Evolutionary conservation across 2,888 invertebrate species (phyloP), one percentile per base, ranked within the genome.

Genomic region (Drosophila austrosaltans): DNA sequence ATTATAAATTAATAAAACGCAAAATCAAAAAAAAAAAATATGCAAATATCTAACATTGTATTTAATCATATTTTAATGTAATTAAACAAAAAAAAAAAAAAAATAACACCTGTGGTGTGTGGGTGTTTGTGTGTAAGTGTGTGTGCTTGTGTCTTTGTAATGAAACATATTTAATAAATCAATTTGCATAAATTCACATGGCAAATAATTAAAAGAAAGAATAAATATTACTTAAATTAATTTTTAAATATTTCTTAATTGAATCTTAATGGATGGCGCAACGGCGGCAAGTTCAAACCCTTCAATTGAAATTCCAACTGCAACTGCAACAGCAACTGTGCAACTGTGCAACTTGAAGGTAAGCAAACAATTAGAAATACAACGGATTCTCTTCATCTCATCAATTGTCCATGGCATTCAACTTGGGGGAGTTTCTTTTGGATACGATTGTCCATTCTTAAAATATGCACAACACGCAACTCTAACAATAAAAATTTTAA

Each of bases 201-300:
- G 74, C 77, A 64, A 72, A 80, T 74, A 76, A 67, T 72, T 75
- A 64, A 72, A 36, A 36, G 2, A 36, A 36, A 36, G 2, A 36
- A 36, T 8, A 36, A 36, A 2, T 3, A 36, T 36, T 2, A 67
- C 53, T 56, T 58, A 54, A 73, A 76, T 81, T 77, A 79, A 72
- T 67, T 77, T 77, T 77, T 81, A 81, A 86, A 82, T 81, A 84
- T 76, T 82, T 81, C 72, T 85, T 82, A 86, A 85, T 85, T 84
- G 78, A 79, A 78, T 81, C 68, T 48, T 76, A 83, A 82, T 80
- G 75, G 60, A 28, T 36, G 71, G 39, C 77, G 75, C 10, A 32
- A 32, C 32, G 42, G 48, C 70, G 42, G 48, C 70, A 81, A 79
- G 76, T 76, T 80, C 79, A 78, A 67, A 72, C 59, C 63, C 62